Evolutionary conservation across 2,113 vertebrate species (phyloP).

Genomic region (Serinus canaria): DNA sequence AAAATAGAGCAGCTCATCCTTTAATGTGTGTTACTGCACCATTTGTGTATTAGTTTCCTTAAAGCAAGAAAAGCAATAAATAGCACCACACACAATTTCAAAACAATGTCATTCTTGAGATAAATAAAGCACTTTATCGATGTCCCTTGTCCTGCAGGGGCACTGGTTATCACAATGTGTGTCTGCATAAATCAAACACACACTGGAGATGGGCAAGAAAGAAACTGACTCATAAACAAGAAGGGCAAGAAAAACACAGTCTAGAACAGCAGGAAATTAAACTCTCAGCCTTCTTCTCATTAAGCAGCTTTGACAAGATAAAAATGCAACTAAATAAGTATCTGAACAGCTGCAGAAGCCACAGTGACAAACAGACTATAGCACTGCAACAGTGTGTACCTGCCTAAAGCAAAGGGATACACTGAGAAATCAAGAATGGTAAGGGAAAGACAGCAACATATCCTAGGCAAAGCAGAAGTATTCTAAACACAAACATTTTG

Average conservation of each 20-base stretch:
- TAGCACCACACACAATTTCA: not conserved
- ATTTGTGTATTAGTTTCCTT: not conserved
- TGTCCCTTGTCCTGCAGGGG: constrained; percentile 16
- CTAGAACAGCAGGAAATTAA: constrained; percentile 56
- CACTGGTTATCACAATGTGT: not conserved
- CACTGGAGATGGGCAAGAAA: not conserved
- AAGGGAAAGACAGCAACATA: not conserved
- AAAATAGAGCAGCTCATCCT: not conserved
- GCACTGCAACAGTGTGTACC: not conserved
- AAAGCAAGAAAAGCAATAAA: not conserved
- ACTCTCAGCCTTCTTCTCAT: constrained; percentile 12
- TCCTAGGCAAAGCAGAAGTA: not conserved
- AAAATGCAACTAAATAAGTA: not conserved
- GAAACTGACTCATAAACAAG: constrained; percentile 13
- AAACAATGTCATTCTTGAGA: constrained; percentile 11
- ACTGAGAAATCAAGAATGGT: not conserved
- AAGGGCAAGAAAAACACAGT: not conserved
- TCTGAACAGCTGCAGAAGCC: constrained; percentile 8
- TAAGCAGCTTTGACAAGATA: constrained; percentile 47
- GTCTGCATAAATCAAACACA: constrained; percentile 24
- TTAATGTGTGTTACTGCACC: not conserved
- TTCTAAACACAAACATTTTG: not conserved
- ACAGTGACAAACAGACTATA: not conserved
- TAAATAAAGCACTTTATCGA: constrained; percentile 20
- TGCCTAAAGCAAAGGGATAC: not conserved